Evolutionary conservation across 2,797 vertebrate genomes (phyloP).

Genomic region (Petrocephalus sullivani): DNA sequence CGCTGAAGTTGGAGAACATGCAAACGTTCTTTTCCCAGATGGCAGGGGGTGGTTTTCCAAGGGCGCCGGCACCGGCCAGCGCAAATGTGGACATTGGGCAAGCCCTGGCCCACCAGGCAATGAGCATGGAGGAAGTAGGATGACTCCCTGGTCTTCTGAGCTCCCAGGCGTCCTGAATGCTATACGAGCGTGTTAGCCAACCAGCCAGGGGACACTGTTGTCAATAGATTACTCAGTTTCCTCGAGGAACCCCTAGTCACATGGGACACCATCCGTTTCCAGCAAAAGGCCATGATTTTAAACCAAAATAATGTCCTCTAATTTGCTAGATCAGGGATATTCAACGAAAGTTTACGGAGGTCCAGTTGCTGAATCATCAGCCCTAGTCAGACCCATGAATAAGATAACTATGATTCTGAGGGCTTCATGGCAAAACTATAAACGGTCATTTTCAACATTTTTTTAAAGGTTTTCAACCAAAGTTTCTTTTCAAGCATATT

Average conservation of each 20-base stretch:
- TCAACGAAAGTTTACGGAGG: background rate
- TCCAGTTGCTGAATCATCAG: background rate
- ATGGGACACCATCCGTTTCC: background rate
- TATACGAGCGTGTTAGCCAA: background rate
- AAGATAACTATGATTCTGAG: background rate
- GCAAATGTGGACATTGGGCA: background rate
- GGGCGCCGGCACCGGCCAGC: background rate
- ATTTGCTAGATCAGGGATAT: conserved; percentile 21
- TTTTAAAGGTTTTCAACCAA: background rate
- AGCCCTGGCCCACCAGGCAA: background rate
- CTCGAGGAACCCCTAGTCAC: background rate
- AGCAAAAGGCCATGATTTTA: conserved; percentile 24
- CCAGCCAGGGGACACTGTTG: background rate
- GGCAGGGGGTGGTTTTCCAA: conserved; percentile 5
- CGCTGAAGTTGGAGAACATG: background rate
- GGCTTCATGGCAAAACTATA: background rate
- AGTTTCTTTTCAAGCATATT: no score
- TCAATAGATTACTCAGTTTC: background rate
- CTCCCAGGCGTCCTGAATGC: background rate
- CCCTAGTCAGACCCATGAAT: background rate
- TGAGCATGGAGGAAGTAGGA: background rate
- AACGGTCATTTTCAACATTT: background rate
- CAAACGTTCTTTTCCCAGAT: background rate
- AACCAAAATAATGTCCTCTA: conserved; percentile 34
- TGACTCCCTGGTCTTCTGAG: background rate